These are phyloP conservation scores for Punctoribates punctum DNA, from an alignment of 2,888 invertebrate genomes.

Conservation along the genomic window DNA sequence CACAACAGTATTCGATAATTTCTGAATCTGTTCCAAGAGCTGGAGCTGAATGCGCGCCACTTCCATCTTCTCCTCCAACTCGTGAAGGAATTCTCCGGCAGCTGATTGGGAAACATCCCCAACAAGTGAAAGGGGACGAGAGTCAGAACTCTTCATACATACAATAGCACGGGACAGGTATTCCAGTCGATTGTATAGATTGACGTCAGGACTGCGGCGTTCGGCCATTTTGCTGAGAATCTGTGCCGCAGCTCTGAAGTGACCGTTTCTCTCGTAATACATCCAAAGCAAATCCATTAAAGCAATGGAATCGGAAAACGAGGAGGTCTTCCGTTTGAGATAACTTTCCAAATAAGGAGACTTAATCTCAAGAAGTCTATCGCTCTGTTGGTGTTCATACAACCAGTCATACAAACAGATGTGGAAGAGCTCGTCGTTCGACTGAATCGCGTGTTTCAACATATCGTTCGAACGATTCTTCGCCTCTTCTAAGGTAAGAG, in stretches of 20 bases:
- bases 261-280: conserved; percentile 85
- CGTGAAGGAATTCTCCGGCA: conserved; percentile 72
- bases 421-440: conserved; percentile 80
- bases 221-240: conserved; percentile 83
- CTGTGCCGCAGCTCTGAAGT: conserved; percentile 86
- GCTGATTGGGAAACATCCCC: conserved; percentile 42
- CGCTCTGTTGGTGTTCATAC: conserved; percentile 59
- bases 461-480: conserved; percentile 55
- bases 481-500: conserved; percentile 48
- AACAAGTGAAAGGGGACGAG: conserved; percentile 60
- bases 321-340: conserved; percentile 57
- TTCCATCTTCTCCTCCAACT: conserved; percentile 88
- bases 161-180: conserved; percentile 90
- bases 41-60: conserved; percentile 56
- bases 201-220: conserved; percentile 64
- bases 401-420: conserved; percentile 91
- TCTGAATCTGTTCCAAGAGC: conserved; percentile 65
- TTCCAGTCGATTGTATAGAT: conserved; percentile 74
- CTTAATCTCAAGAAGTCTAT: conserved; percentile 57
- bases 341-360: conserved; percentile 71
- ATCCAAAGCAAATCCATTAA: conserved; percentile 87
- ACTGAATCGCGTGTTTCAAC: conserved; percentile 56
- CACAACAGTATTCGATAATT: conserved; percentile 53
- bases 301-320: conserved; percentile 60
- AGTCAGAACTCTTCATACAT: conserved; percentile 80